These are phyloP conservation scores for Eidolon helvum DNA, from an alignment of 2,113 vertebrate species.

Conservation along the genomic window DNA sequence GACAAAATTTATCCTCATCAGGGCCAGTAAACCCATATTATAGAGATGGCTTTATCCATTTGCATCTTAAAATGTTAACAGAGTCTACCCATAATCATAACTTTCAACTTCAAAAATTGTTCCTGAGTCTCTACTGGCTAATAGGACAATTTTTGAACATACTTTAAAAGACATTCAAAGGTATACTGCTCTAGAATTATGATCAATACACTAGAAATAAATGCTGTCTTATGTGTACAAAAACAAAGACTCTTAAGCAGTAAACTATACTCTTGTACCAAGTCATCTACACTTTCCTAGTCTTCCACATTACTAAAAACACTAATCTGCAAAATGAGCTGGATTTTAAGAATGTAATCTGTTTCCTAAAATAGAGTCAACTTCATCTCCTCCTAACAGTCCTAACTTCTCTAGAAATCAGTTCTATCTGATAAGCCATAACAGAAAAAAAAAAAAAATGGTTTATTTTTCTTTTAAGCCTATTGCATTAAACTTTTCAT, in stretches of 20 bases:
- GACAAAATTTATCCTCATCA: not conserved
- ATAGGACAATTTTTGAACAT: not conserved
- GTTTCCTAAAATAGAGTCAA: not conserved
- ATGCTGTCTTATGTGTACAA: not conserved
- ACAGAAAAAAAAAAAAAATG: not conserved
- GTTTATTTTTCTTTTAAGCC: conserved; percentile 34
- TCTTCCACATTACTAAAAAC: not conserved
- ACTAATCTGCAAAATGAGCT: not conserved
- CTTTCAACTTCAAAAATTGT: conserved; percentile 30
- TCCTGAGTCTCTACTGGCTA: not conserved
- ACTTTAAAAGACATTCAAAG: not conserved
- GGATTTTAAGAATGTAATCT: not conserved
- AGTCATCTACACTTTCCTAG: not conserved
- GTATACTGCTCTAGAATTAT: not conserved
- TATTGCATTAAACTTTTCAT: conserved; percentile 24
- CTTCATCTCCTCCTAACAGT: not conserved
- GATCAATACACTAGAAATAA: not conserved
- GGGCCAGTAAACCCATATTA: not conserved
- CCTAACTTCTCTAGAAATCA: not conserved
- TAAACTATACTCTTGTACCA: not conserved
- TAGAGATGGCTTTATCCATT: not conserved
- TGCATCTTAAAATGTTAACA: not conserved
- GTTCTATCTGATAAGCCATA: not conserved
- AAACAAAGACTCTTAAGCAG: not conserved
- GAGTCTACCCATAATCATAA: not conserved